Evolutionary conservation across 2,113 vertebrate genomes (phyloP), one percentile per base, ranked within the genome.

Genomic region (Leptobrachium leishanense): DNA sequence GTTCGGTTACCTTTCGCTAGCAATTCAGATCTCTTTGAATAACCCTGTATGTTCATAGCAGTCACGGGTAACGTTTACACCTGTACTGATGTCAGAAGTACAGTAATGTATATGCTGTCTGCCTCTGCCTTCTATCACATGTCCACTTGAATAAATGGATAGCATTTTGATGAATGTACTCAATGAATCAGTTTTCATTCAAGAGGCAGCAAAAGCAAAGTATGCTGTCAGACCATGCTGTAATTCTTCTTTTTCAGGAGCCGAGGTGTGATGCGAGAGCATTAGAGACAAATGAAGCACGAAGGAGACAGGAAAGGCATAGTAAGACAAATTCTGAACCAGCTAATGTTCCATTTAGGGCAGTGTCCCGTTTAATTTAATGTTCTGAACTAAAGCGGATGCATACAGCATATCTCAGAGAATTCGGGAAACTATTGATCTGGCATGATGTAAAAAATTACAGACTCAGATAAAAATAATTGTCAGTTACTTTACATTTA

Each of bases 301-400:
- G 54, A 50, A 77, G 76, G 76, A 69, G 76, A 77, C 31, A 46
- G 43, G 41, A 71, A 77, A 77, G 76, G 63, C 76, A 40, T 76
- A 69, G 54, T 70, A 6, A 46, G 59, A 70, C 50, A 53, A 76
- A 76, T 42, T 7, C 10, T 63, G 43, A 20, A 62, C 76, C 50
- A 63, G 53, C 20, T 20, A 70, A 77, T 70, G 68, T 41, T 15
- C 67, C 43, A 54, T 43, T 46, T 70, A 77, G 68, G 62, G 54
- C 8, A 68, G 7, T 55, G 65, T 76, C 68, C 66, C 44, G 20
- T 68, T 68, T 68, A 41, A 77, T 77, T 43, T 62, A 44, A 62
- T 77, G 50, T 54, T 68, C 50, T 43, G 64, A 54, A 40, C 31
- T 46, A 65, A 76, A 65, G 62, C 73, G 44, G 67, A 68, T 55